Conservation (phyloP, 2,888 invertebrate genomes). For the Caenorhabditis virilis region DNA sequence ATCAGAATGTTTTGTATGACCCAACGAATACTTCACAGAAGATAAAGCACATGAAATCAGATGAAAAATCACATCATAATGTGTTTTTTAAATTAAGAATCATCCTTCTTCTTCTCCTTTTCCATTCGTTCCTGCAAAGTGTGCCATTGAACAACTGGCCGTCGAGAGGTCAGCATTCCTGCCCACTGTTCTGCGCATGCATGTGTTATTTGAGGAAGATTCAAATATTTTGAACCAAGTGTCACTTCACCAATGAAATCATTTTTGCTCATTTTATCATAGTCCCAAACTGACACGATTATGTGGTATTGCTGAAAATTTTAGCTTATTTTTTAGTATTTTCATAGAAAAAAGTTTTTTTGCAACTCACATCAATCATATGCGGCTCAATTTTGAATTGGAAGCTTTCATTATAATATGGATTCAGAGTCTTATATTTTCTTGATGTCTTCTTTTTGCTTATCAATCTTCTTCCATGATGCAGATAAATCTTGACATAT, state of each 20-base stretch:
- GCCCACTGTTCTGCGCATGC: constrained; percentile 64
- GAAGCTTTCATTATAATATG: constrained; percentile 68
- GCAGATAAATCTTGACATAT: constrained; percentile 67
- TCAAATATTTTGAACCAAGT: constrained; percentile 56
- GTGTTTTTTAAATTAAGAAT: not conserved
- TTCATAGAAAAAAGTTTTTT: too few relatives aligned
- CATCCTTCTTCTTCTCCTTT: constrained; percentile 52
- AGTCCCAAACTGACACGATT: constrained; percentile 67
- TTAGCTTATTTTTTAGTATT: not conserved
- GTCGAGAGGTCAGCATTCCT: constrained; percentile 64
- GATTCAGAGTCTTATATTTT: constrained; percentile 64
- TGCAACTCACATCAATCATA: constrained; percentile 52
- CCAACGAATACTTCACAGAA: too few relatives aligned
- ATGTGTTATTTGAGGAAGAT: constrained; percentile 48
- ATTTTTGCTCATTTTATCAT: constrained; percentile 68
- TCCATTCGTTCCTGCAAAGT: constrained; percentile 60
- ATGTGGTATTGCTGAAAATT: constrained; percentile 46
- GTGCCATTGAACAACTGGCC: constrained; percentile 68
- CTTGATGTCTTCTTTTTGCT: constrained; percentile 67
- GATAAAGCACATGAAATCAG: too few relatives aligned
- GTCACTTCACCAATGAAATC: constrained; percentile 67
- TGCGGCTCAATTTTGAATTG: constrained; percentile 67
- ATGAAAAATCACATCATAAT: not conserved
- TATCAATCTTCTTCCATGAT: constrained; percentile 64
- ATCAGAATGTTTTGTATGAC: too few relatives aligned